Evolutionary conservation across 1,140 invertebrate genomes (phyloP).

Genomic region (Drosophila simulans): DNA sequence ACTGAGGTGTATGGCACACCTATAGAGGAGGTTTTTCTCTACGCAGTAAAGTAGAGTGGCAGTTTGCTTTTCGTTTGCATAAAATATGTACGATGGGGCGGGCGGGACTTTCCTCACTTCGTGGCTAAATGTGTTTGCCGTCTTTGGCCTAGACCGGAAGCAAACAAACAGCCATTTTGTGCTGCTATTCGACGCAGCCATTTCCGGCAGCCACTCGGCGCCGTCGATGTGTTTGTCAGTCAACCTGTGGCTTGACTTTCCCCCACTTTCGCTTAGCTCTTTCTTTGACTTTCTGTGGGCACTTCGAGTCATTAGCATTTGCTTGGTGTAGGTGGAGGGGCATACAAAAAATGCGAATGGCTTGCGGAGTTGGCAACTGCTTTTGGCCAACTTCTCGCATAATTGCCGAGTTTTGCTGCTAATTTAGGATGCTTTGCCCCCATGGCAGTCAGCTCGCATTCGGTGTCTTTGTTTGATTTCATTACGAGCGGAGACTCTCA

Average conservation of each 20-base stretch:
- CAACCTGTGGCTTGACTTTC: conserved; percentile 72
- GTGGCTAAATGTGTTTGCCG: conserved; percentile 70
- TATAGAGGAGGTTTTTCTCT: conserved; percentile 2
- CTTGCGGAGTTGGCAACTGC: conserved; percentile 53
- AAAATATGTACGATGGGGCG: conserved; percentile 44
- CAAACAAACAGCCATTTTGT: conserved; percentile 78
- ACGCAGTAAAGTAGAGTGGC: conserved; percentile 11
- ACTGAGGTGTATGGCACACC: conserved; percentile 15
- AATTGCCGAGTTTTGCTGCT: conserved; percentile 77
- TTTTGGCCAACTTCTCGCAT: conserved; percentile 74
- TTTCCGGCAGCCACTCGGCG: conserved; percentile 44
- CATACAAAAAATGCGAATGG: conserved; percentile 12
- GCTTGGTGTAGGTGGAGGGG: conserved; percentile 24
- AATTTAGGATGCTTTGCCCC: conserved; percentile 52
- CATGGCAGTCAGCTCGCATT: not conserved
- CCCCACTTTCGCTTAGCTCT: conserved; percentile 15
- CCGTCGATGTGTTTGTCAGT: conserved; percentile 61
- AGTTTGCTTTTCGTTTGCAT: conserved; percentile 55
- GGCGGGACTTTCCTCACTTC: conserved; percentile 44
- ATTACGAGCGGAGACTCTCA: conserved; percentile 49
- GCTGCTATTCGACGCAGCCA: conserved; percentile 45
- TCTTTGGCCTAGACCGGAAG: conserved; percentile 72
- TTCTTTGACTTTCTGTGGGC: conserved; percentile 51
- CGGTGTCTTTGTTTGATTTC: conserved; percentile 74
- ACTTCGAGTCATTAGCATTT: conserved; percentile 75